Conservation (phyloP, 2,888 invertebrate genomes). For the Hirtodrosophila duncani region DNA sequence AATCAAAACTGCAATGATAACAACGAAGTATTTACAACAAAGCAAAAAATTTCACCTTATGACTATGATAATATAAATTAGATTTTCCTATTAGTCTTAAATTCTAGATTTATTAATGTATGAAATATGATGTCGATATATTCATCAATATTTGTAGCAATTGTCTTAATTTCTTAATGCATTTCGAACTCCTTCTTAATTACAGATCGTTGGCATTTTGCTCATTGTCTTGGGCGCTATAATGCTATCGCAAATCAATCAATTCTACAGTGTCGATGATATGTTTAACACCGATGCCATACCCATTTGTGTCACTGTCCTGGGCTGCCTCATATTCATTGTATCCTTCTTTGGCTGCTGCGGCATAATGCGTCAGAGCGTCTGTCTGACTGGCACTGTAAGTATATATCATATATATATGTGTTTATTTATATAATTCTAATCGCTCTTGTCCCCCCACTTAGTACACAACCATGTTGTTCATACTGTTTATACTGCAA, state of each 20-base stretch:
- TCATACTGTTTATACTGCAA: conserved; percentile 86
- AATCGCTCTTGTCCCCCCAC: background rate
- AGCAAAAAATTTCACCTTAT: no score
- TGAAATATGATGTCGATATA: no score
- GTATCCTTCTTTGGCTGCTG: conserved; percentile 95
- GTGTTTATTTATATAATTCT: background rate
- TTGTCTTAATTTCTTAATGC: no score
- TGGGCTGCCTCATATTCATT: conserved; percentile 86
- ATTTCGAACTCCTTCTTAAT: background rate
- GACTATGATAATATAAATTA: no score
- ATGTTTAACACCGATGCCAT: conserved; percentile 80
- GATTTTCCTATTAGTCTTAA: no score
- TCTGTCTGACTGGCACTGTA: conserved; percentile 90
- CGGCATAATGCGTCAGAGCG: conserved; percentile 90
- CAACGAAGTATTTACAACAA: no score
- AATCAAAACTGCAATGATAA: no score
- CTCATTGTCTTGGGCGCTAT: conserved; percentile 84
- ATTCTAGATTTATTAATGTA: no score
- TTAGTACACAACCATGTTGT: conserved; percentile 85
- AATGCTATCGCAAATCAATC: conserved; percentile 81
- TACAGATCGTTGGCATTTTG: conserved; percentile 85
- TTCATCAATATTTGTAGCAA: no score
- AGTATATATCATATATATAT: conserved; percentile 65
- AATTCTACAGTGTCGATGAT: conserved; percentile 78
- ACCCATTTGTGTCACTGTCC: conserved; percentile 83